A percentile compares a stretch with the other conserved stretches of the same genome.
Conservation (phyloP, 2,888 invertebrate species). For the Idaea aversata region DNA sequence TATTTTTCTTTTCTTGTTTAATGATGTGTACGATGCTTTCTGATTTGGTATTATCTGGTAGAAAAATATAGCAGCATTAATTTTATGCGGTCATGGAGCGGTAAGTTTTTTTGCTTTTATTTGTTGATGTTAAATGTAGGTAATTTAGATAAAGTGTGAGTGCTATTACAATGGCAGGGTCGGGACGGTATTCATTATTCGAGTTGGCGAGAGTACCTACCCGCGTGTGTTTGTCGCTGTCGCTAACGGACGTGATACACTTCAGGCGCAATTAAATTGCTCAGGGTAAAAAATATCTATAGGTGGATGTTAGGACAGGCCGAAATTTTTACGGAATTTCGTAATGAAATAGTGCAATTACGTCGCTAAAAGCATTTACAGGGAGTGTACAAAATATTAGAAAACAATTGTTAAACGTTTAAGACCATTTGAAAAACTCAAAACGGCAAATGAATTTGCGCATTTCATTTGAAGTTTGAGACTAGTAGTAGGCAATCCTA, state of each 20-base stretch:
- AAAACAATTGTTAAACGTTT: no score
- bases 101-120: slow-evolving; percentile 16
- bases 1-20: slow-evolving; percentile 45
- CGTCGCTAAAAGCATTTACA: not conserved
- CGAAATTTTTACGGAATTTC: not conserved
- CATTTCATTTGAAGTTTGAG: no score
- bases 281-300: not conserved
- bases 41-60: slow-evolving; percentile 27
- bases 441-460: no score
- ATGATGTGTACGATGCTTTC: slow-evolving; percentile 38
- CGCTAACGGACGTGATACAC: slow-evolving; percentile 40
- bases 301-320: not conserved
- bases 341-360: no score
- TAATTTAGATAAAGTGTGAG: slow-evolving; percentile 46
- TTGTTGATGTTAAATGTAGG: slow-evolving; percentile 26
- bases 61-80: slow-evolving; percentile 21
- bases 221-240: slow-evolving; percentile 46
- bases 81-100: slow-evolving; percentile 20
- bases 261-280: slow-evolving; percentile 12
- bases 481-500: no score
- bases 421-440: no score
- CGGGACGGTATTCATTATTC: slow-evolving; percentile 51
- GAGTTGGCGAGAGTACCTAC: slow-evolving; percentile 30
- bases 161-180: slow-evolving; percentile 41
- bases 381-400: no score